phyloP scores from a whole-genome alignment of 2,113 vertebrate species.

The Megaptera novaeangliae region DNA sequence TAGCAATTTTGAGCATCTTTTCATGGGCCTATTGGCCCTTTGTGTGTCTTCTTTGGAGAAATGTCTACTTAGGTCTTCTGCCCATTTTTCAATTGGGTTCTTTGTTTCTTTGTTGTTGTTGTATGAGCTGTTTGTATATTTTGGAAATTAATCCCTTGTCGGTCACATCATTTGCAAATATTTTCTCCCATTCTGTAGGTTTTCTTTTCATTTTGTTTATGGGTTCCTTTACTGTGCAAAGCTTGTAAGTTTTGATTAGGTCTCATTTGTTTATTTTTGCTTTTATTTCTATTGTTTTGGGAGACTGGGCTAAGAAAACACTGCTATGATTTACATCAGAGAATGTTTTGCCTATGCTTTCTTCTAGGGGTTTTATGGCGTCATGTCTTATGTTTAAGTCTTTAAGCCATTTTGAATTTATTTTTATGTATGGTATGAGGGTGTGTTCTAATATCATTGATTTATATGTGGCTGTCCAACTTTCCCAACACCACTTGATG shows the following conservation, averaged over 20 bases:
- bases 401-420: neutral
- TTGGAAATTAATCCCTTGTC: neutral
- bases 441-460: neutral
- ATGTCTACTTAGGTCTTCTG: neutral
- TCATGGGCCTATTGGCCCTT: neutral
- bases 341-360: neutral
- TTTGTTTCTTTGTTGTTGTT: neutral
- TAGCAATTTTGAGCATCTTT: neutral
- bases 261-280: neutral
- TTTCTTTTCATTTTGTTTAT: neutral
- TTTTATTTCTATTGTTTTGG: neutral
- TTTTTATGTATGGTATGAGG: neutral
- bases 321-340: neutral
- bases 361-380: neutral
- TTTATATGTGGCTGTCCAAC: neutral
- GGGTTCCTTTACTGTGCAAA: neutral
- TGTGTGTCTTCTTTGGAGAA: neutral
- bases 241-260: neutral
- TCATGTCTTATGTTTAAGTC: neutral
- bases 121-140: neutral
- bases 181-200: neutral
- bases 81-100: neutral
- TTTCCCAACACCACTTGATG: neutral
- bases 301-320: neutral
- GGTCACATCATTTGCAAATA: neutral